Base-by-base conservation (phyloP, 2,113 vertebrate species). In the Eudyptes chrysolophus region DNA sequence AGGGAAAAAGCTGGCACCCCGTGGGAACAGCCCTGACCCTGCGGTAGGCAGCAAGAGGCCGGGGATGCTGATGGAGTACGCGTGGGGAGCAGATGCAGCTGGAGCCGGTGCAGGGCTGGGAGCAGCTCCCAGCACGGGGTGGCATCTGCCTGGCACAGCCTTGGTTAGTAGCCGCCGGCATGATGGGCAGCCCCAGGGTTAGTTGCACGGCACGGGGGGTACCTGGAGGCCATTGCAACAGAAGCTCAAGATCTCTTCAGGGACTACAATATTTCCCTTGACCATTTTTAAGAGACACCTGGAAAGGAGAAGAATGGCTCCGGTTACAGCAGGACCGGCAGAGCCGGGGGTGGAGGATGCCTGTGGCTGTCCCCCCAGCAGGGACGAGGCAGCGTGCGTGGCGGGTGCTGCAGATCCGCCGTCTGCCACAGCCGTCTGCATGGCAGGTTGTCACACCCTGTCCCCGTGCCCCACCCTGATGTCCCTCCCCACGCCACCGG, bases 261-360 rank as follows among this genome's bases (percentile, higher is more conserved):
- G 86, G 66, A 49, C 74, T 94, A 91, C 66, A 88, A 78, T n/a
- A 76, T 65, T 92, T 74, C 10, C 96, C 81, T 96, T 90, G 84
- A 97, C 94, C 93, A 93, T 95, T 85, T 96, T 94, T 94, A 94
- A 94, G 61, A 96, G 89, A 84, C 88, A 87, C 92, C 96, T 97
- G 72, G 84, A 94, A 96, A 96, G 80, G 74, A 92, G 90, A 90
- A 97, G 72, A 94, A 76, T 5, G 70, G 70, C 90, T 78, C 11
- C 9, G 34, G 93, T 95, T 92, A 97, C 4, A 2, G 70, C 34
- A 51, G 88, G 71, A 27, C 8, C 1, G 2, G 71, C 54, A 49
- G 69, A 58, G 20, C 25, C 0, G 0, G 57, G 36, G 10, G 16
- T 9, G 51, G 18, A 42, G 57, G 79, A 25, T 0, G 1, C 32